Base-by-base conservation (phyloP, 2,888 invertebrate genomes). In the Euclidia mi region DNA sequence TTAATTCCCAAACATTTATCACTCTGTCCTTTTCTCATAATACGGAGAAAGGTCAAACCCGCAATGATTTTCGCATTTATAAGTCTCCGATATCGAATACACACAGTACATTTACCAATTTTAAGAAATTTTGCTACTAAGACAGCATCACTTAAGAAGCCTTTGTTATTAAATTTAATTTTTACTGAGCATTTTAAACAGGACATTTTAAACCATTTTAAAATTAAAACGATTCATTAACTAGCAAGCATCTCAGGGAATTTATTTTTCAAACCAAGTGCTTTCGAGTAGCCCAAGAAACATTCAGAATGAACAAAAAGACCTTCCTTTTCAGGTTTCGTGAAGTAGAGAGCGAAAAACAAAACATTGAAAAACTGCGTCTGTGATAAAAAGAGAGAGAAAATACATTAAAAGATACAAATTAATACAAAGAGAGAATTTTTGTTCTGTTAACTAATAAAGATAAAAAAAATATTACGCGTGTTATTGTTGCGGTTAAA, bases 401-500 rank as follows among this genome's bases (percentile, higher is more conserved):
- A 74, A 56, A n/a, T n/a, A n/a, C 56, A 65, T 66, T 57, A 61
- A 53, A 65, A 60, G 35, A 49, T 69, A 69, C 62, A 65, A 71
- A 49, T n/a, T n/a, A n/a, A 52, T 7, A 29, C n/a, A 31, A 40
- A 20, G 37, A 35, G 4, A 41, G 14, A 18, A n/a, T 25, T 28
- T 45, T 64, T 65, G 73, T 76, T 75, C 71, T 65, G 76, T 79
- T 81, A 62, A 63, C 58, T 46, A 59, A 76, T 73, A 65, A 58
- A 4, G 7, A 25, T 1, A 25, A 25, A 25, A 41, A 59, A 56
- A 50, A 71, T 79, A 85, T 78, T 85, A 80, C 81, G 91, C 90
- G 91, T 84, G 91, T 92, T 93, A 73, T 79, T 87, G 91, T 93
- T 92, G 91, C 91, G 79, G 76, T 72, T 75, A 45, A 42, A 65